Evolutionary conservation across 2,797 vertebrate species (phyloP).

Genomic region (Rhadinocentrus ornatus): DNA sequence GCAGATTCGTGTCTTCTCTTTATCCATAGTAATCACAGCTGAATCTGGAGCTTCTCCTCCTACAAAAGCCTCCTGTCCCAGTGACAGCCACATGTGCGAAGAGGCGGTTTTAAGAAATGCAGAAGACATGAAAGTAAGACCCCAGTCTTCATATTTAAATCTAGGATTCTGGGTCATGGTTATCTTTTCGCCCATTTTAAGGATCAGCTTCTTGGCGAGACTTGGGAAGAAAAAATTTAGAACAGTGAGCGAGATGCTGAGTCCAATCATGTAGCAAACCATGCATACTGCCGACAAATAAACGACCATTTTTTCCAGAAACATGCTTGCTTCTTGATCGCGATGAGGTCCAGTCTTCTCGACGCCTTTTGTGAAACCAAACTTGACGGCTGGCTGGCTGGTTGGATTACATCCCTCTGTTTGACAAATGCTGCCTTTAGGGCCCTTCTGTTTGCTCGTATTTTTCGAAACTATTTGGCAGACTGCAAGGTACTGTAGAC

Average conservation of each 20-base stretch:
- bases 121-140: slow-evolving; percentile 80
- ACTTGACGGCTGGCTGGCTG: background rate
- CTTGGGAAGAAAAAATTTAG: slow-evolving; percentile 80
- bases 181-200: slow-evolving; percentile 76
- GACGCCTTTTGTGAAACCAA: background rate
- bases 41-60: slow-evolving; percentile 87
- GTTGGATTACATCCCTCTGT: slow-evolving; percentile 25
- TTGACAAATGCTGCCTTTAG: slow-evolving; percentile 43
- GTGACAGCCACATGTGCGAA: slow-evolving; percentile 80
- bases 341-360: too few relatives aligned
- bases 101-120: slow-evolving; percentile 78
- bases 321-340: slow-evolving; percentile 47
- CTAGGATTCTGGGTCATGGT: slow-evolving; percentile 84
- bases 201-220: slow-evolving; percentile 74
- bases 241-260: slow-evolving; percentile 30
- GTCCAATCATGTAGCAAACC: slow-evolving; percentile 18
- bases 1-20: slow-evolving; percentile 74
- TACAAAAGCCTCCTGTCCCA: slow-evolving; percentile 85
- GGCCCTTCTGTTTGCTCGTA: slow-evolving; percentile 20
- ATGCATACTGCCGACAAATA: slow-evolving; percentile 32
- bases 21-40: slow-evolving; percentile 74
- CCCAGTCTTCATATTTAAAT: slow-evolving; percentile 91
- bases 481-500: background rate
- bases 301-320: slow-evolving; percentile 43
- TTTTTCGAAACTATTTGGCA: background rate